Evolutionary conservation across 2,113 vertebrate genomes (phyloP).

Genomic region (Mirza zaza): DNA sequence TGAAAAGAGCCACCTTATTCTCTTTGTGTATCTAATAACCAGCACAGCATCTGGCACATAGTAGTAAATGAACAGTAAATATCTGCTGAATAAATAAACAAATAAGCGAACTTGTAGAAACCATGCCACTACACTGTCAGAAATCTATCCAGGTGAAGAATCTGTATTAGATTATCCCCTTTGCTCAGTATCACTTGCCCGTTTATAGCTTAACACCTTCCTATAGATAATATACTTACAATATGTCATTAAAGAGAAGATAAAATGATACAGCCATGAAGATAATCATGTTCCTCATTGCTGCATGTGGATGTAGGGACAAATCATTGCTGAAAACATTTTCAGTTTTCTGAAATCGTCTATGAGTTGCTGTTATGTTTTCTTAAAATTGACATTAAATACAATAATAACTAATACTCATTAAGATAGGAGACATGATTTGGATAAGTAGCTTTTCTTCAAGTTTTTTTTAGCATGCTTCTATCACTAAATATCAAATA

Average conservation of each 20-base stretch:
- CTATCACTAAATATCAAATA: not conserved
- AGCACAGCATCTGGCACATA: not conserved
- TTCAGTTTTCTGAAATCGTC: not conserved
- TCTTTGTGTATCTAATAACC: not conserved
- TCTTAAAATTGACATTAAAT: not conserved
- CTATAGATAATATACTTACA: not conserved
- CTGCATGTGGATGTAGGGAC: not conserved
- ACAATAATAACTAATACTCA: not conserved
- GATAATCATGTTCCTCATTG: not conserved
- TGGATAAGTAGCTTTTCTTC: not conserved
- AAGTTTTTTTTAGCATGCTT: not conserved
- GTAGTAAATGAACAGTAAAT: not conserved
- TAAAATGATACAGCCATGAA: not conserved
- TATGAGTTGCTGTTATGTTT: not conserved
- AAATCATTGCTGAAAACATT: not conserved
- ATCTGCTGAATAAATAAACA: slow-evolving; percentile 8
- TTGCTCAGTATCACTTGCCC: not conserved
- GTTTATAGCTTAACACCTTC: not conserved
- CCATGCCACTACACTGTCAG: not conserved
- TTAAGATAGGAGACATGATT: not conserved
- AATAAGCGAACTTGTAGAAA: not conserved
- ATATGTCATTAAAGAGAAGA: not conserved
- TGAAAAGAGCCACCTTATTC: not conserved
- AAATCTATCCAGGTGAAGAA: not conserved
- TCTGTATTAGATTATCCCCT: not conserved